These are phyloP conservation scores for Xestia ashworthii DNA, from an alignment of 2,888 invertebrate genomes.

Conservation along the genomic window DNA sequence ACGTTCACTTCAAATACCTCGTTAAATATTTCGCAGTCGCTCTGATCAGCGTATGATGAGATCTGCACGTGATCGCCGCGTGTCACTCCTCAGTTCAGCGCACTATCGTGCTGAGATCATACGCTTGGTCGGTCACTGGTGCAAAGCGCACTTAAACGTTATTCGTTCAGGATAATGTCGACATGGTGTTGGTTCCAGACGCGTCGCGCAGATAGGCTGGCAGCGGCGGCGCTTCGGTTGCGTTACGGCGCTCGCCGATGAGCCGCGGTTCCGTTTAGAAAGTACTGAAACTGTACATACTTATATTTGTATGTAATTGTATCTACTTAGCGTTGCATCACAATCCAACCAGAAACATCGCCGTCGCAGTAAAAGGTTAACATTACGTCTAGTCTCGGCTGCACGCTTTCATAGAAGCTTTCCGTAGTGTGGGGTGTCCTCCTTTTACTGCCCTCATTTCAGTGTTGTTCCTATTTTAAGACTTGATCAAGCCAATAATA, in stretches of 20 bases:
- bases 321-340: conserved; percentile 55
- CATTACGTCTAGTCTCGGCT: neutral
- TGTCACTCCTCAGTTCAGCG: neutral
- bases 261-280: conserved; percentile 60
- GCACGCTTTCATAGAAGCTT: neutral
- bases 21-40: neutral
- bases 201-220: neutral
- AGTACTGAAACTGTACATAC: conserved; percentile 55
- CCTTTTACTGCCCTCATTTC: neutral
- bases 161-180: neutral
- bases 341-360: conserved; percentile 11
- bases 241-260: conserved; percentile 51
- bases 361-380: conserved; percentile 20
- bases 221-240: conserved; percentile 9
- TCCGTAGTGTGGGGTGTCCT: neutral
- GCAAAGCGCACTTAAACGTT: neutral
- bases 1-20: neutral
- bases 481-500: neutral
- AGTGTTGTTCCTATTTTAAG: neutral
- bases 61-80: too few relatives aligned
- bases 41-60: neutral
- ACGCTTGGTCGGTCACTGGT: neutral
- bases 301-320: conserved; percentile 58
- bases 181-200: neutral
- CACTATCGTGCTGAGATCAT: neutral